These are phyloP conservation scores for Tarsius wallacei DNA, from an alignment of 2,797 vertebrate species.

Conservation along the genomic window DNA sequence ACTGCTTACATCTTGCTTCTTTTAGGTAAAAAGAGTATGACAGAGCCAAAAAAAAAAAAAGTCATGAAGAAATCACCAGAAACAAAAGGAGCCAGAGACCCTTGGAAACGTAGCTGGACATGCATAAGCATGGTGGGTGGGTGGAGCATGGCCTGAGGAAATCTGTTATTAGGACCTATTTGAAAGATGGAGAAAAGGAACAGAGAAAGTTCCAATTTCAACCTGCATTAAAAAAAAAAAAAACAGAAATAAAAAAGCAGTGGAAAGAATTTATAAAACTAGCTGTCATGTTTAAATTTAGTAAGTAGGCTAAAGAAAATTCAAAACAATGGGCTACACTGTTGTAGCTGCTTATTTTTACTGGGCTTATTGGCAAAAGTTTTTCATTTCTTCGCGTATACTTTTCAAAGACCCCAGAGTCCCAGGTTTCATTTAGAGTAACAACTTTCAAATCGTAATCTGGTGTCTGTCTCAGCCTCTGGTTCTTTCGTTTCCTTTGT, in stretches of 20 bases:
- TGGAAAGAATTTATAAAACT: conserved; percentile 71
- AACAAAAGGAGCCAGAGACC: background rate
- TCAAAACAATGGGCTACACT: conserved; percentile 86
- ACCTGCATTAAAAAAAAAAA: background rate
- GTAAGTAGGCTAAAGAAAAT: conserved; percentile 68
- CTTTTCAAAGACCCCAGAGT: conserved; percentile 86
- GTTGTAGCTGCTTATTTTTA: conserved; percentile 86
- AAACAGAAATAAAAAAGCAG: background rate
- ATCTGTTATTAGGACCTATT: background rate
- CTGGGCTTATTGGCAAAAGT: conserved; percentile 72
- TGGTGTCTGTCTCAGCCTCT: conserved; percentile 57
- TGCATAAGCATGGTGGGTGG: background rate
- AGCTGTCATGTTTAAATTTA: conserved; percentile 64
- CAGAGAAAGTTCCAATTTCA: conserved; percentile 30
- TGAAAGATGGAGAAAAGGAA: conserved; percentile 51
- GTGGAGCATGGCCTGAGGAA: background rate
- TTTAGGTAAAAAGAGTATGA: background rate
- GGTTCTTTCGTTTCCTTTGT: background rate
- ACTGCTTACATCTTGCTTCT: background rate
- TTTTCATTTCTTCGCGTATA: conserved; percentile 84
- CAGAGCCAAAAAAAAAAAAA: background rate
- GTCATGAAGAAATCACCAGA: background rate
- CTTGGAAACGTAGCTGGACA: background rate
- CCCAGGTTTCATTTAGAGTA: conserved; percentile 85
- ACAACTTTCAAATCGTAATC: conserved; percentile 84